These are phyloP conservation scores for Dryobota labecula DNA, from an alignment of 2,888 invertebrate species.

Conservation along the genomic window DNA sequence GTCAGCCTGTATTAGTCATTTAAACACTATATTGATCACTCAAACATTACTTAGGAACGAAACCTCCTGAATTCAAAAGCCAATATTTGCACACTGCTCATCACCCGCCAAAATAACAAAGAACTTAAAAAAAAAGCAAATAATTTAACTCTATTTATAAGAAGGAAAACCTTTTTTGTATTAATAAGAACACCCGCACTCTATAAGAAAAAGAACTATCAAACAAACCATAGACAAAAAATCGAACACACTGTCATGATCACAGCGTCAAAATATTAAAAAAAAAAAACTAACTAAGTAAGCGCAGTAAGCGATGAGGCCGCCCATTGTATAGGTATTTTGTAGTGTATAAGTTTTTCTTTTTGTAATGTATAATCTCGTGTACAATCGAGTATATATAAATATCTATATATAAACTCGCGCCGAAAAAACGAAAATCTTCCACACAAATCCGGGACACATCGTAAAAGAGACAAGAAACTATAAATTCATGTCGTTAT, in stretches of 20 bases:
- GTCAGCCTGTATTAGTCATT: constrained; percentile 1
- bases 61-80: constrained; percentile 29
- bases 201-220: not conserved
- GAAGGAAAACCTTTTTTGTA: not conserved
- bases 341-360: too few relatives aligned
- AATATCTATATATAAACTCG: too few relatives aligned
- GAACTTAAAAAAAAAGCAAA: not conserved
- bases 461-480: constrained; percentile 52
- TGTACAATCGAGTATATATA: too few relatives aligned
- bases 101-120: not conserved
- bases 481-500: constrained; percentile 72
- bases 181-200: not conserved
- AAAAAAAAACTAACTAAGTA: too few relatives aligned
- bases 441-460: constrained; percentile 40
- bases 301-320: too few relatives aligned
- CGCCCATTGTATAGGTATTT: too few relatives aligned
- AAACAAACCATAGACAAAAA: constrained; percentile 26
- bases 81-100: constrained; percentile 36
- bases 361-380: too few relatives aligned
- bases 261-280: not conserved
- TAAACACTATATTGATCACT: constrained; percentile 7
- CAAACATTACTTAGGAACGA: constrained; percentile 34
- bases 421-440: constrained; percentile 7
- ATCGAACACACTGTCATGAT: not conserved
- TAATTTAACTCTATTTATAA: not conserved